These are phyloP conservation scores for Lithophane leautieri DNA, from an alignment of 2,888 invertebrate genomes.

Conservation along the genomic window DNA sequence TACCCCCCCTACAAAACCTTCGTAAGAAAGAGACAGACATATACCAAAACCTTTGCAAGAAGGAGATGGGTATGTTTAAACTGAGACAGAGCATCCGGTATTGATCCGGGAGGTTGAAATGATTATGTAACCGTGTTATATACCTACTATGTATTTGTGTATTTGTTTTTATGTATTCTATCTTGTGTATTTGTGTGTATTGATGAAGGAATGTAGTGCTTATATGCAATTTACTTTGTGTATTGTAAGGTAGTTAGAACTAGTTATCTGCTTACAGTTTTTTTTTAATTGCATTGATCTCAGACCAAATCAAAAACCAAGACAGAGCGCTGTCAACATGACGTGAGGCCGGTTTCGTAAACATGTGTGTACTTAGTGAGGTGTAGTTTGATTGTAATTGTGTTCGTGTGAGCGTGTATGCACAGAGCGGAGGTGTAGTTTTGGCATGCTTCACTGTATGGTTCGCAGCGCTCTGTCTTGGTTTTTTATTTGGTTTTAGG, in stretches of 20 bases:
- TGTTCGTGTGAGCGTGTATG: no score
- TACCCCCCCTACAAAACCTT: slow-evolving; percentile 46
- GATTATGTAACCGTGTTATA: slow-evolving; percentile 54
- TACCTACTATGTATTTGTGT: slow-evolving; percentile 27
- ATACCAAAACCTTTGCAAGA: slow-evolving; percentile 39
- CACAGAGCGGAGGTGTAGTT: no score
- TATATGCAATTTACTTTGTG: background rate
- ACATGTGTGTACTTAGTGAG: no score
- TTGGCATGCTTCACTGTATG: no score
- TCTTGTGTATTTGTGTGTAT: background rate
- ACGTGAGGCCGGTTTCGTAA: no score
- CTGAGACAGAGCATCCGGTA: slow-evolving; percentile 64
- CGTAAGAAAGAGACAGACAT: slow-evolving; percentile 29
- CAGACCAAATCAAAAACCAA: no score
- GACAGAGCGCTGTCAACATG: no score
- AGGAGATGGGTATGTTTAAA: slow-evolving; percentile 49
- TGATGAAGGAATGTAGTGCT: background rate
- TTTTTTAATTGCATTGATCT: background rate
- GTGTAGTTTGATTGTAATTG: no score
- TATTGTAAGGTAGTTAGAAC: background rate
- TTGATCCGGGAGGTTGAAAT: slow-evolving; percentile 64
- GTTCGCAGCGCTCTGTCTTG: no score
- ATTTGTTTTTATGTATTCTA: background rate
- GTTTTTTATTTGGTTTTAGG: no score
- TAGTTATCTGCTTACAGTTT: background rate